phyloP scores from a whole-genome alignment of 1,140 invertebrate genomes.

The Bombus turneri region DNA sequence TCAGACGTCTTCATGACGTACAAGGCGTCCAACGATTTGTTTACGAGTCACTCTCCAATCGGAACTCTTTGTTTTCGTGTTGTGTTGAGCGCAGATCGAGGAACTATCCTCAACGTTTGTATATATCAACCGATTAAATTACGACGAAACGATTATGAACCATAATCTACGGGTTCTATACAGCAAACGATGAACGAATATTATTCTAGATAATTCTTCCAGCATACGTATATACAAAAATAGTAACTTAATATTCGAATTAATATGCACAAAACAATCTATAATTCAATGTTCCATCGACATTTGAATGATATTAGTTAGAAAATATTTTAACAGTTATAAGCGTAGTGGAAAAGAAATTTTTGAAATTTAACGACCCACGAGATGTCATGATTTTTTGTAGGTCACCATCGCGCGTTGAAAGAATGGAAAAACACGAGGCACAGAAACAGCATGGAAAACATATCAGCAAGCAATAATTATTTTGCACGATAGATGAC shows the following conservation, averaged over 20 bases:
- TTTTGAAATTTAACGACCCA: background rate
- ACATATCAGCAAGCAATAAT: slow-evolving; percentile 35
- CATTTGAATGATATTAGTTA: no score
- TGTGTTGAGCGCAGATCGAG: background rate
- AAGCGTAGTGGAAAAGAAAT: background rate
- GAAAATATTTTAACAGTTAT: background rate
- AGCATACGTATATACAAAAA: background rate
- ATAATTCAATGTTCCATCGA: no score
- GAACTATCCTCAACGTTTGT: background rate
- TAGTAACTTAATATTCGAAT: background rate
- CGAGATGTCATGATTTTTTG: background rate
- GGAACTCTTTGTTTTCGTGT: slow-evolving; percentile 20
- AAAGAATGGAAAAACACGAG: slow-evolving; percentile 52
- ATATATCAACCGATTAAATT: slow-evolving; percentile 14
- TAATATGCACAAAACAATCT: no score
- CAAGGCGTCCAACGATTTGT: slow-evolving; percentile 6
- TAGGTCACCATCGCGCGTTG: background rate
- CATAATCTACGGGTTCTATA: background rate
- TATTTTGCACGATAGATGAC: slow-evolving; percentile 66
- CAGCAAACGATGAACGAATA: background rate
- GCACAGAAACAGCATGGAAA: background rate
- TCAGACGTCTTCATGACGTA: background rate
- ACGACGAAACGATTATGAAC: background rate
- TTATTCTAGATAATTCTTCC: background rate
- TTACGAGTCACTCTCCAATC: slow-evolving; percentile 28